Evolutionary conservation across 2,797 vertebrate species (phyloP), one percentile per base, ranked within the genome.

Genomic region (Falco berigora): DNA sequence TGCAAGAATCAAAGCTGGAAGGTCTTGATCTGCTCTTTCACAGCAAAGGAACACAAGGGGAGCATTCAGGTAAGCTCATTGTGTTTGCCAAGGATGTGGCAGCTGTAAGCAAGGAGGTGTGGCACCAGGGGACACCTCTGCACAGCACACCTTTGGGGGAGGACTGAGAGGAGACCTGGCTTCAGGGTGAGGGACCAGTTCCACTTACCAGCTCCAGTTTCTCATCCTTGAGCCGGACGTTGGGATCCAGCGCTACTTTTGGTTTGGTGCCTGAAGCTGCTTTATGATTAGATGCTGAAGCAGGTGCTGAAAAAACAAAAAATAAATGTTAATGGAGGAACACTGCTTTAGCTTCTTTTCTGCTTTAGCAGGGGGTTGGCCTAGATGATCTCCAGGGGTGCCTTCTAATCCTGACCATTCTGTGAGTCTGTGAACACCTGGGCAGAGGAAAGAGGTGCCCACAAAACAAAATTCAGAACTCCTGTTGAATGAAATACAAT

Each of bases 181-280:
- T 23, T 6, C 55, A 15, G 16, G 53, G 14, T 86, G 7, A 71
- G 44, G 61, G 34, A 38, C 5, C 16, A 2, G 0, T 52, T 34
- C 38, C 19, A 97, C 98, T 98, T 87, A 99, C 99, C 98, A 99
- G 92, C 83, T 99, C 98, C 42, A 99, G 90, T 80, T 99, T 99
- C 53, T 98, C 99, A 56, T 98, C 98, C 96, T 99, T 99, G 94
- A 99, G 98, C 11, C 99, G 98, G 84, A 99, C 98, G 30, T 98
- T 98, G 14, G 99, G 99, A 91, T 99, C 99, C 96, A 99, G 97
- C 0, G 98, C 98, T 76, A 99, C 98, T 96, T 98, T 99, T 6
- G 98, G 96, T 96, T 98, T 99, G 86, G 95, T 79, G 44, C 88
- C 96, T 8, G 97, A 78, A 46, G 97, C 92, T 23, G 96, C 97